A percentile compares a stretch with the other conserved stretches of the same genome.
phyloP scores from a whole-genome alignment of 2,888 invertebrate genomes.

The Sesia apiformis region DNA sequence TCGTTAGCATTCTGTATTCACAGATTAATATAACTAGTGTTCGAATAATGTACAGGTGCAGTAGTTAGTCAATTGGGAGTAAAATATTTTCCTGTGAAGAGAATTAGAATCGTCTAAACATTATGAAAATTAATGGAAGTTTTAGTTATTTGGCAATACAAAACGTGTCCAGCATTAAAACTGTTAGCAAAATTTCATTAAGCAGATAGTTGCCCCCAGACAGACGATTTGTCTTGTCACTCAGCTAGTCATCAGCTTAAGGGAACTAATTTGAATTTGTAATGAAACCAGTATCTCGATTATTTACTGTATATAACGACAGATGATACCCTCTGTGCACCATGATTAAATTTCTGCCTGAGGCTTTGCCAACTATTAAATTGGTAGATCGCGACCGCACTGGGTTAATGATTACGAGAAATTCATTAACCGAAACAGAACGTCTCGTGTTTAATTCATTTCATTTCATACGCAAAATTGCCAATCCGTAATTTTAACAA shows the following conservation, averaged over 20 bases:
- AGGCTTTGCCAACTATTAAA: background rate
- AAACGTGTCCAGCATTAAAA: slow-evolving; percentile 47
- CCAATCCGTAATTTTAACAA: no score
- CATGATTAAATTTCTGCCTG: slow-evolving; percentile 6
- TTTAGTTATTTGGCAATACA: slow-evolving; percentile 22
- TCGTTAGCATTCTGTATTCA: no score
- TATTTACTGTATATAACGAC: slow-evolving; percentile 16
- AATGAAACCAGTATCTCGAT: slow-evolving; percentile 35
- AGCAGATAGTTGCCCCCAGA: slow-evolving; percentile 31
- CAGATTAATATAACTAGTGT: no score
- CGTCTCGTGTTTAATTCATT: no score
- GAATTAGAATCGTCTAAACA: no score
- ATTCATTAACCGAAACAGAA: no score
- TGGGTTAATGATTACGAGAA: no score
- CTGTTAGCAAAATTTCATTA: slow-evolving; percentile 48
- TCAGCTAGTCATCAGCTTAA: slow-evolving; percentile 36
- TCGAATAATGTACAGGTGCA: no score
- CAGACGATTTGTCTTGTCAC: slow-evolving; percentile 60
- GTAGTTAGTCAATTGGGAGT: no score
- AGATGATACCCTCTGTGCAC: slow-evolving; percentile 2
- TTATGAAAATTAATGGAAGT: slow-evolving; percentile 4
- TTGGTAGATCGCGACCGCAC: no score
- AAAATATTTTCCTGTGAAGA: no score
- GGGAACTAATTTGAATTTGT: slow-evolving; percentile 56
- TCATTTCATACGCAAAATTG: no score